Base-by-base conservation (phyloP, 2,888 invertebrate genomes). In the Eurois occulta region DNA sequence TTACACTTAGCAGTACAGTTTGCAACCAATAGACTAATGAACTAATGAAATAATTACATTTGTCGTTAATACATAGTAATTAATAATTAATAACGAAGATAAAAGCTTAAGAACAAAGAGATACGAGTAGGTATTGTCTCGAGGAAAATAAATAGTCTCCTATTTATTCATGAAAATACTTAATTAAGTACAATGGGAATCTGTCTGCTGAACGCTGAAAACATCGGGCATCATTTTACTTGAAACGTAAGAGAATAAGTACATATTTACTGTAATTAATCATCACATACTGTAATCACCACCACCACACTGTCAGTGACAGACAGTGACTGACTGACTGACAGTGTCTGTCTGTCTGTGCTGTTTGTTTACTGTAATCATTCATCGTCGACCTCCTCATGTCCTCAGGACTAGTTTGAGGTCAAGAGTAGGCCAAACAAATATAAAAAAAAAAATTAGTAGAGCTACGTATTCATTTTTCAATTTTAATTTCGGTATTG, bases 131-230 rank as follows among this genome's bases (percentile, higher is more conserved):
- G 11, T 67, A 21, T 24, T 38, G 46, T 41, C 48, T 60, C 21
- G 8, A n/a, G 10, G 18, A 38, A 66, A 55, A 38, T 66, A 75
- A 67, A 75, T 71, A 80, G n/a, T 58, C 43, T 41, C 58, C 38
- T 41, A 62, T 81, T 64, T 77, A 81, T 81, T 81, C 64, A 72
- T 67, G 43, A 28, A 71, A 48, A 48, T 35, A 13, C 24, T 72
- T 80, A 68, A 80, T 64, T 35, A 58, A 18, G 35, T n/a, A 66
- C 35, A 48, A 58, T 72, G 66, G 6, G 13, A 72, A 48, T 43
- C 48, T 52, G 13, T 48, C 10, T 28, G 55, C 38, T n/a, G 52
- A 28, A 77, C 48, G 46, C 46, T 35, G 68, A 46, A 77, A 58
- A 58, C 13, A 66, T 60, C 4, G 5, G 28, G 48, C 58, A 66